These are phyloP conservation scores for Peribatodes rhomboidaria DNA, from an alignment of 2,888 invertebrate genomes.

Conservation along the genomic window DNA sequence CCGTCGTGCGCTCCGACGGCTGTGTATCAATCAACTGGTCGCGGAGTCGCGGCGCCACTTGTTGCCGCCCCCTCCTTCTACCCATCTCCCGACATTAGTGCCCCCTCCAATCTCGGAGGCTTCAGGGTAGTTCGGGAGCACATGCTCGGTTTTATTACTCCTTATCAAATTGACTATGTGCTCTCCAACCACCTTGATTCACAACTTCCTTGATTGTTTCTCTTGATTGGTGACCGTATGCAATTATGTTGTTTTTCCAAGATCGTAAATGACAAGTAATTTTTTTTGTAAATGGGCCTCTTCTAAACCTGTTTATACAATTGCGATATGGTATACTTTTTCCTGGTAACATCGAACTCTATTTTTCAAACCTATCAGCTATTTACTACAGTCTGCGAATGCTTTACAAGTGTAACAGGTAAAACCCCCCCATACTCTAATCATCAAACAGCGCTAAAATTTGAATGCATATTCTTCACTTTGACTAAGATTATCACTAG, in stretches of 20 bases:
- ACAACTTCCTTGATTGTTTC: background rate
- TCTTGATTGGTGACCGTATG: background rate
- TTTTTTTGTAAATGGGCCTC: no score
- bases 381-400: no score
- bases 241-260: background rate
- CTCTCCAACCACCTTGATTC: background rate
- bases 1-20: constrained; percentile 6
- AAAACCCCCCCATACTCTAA: no score
- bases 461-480: background rate
- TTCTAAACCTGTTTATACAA: no score
- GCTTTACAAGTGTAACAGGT: no score
- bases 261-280: background rate
- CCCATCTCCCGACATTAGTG: constrained; percentile 4
- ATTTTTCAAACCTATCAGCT: no score
- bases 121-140: constrained; percentile 9
- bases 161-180: background rate
- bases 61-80: constrained; percentile 60
- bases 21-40: constrained; percentile 44
- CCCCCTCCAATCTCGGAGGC: constrained; percentile 18
- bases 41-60: constrained; percentile 70
- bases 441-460: background rate
- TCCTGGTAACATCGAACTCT: no score
- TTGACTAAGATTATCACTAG: background rate
- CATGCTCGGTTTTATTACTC: constrained; percentile 6
- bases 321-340: no score